A percentile compares a stretch with the other conserved stretches of the same genome.
Conservation (phyloP, 2,888 invertebrate genomes). For the Lycophotia porphyrea region DNA sequence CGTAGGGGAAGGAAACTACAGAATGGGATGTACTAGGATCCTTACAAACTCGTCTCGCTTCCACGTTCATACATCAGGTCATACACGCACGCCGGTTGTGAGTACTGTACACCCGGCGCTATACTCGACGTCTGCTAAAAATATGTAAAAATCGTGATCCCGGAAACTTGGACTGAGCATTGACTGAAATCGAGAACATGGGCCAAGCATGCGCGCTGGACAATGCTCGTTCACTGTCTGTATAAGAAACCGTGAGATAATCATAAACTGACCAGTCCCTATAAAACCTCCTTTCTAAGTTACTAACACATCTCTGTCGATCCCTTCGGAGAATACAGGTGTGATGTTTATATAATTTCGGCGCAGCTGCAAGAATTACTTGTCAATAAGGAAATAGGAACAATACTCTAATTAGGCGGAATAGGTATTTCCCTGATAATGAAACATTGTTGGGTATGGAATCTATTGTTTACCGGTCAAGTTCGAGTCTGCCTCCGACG, state of each 20-base stretch:
- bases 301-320: not conserved
- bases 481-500: not conserved
- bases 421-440: not conserved
- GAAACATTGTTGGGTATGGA: not conserved
- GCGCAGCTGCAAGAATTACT: not conserved
- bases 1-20: not conserved
- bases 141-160: too few species aligned
- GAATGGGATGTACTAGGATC: not conserved
- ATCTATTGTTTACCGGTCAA: constrained; percentile 5
- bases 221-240: not conserved
- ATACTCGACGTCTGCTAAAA: too few species aligned
- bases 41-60: not conserved
- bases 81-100: too few species aligned
- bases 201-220: not conserved
- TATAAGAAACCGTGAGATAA: not conserved
- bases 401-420: not conserved
- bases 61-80: too few species aligned
- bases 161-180: too few species aligned
- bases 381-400: not conserved
- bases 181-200: too few species aligned
- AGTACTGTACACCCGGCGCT: too few species aligned
- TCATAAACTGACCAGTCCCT: not conserved
- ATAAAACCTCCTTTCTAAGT: not conserved
- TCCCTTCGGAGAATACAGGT: not conserved
- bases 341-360: not conserved